Conservation (phyloP, 2,113 vertebrate genomes). For the Bujurquina vittata region DNA sequence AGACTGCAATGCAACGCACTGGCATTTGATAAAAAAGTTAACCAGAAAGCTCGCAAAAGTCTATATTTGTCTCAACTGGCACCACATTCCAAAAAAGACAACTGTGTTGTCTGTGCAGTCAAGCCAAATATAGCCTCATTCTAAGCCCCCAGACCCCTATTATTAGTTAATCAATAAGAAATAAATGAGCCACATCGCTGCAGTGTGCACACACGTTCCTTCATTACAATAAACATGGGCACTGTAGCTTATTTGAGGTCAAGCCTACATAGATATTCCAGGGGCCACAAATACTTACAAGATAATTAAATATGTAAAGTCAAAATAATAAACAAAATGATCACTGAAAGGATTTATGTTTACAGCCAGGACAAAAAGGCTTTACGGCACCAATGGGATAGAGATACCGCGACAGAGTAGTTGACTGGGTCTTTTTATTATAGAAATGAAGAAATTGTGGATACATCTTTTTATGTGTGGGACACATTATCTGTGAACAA, state of each 20-base stretch:
- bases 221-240: not conserved
- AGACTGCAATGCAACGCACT: not conserved
- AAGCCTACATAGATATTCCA: not conserved
- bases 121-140: slow-evolving; percentile 5
- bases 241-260: not conserved
- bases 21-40: not conserved
- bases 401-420: not conserved
- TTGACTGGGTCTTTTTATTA: not conserved
- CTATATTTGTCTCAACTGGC: not conserved
- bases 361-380: not conserved
- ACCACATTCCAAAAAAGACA: not conserved
- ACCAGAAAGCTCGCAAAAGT: not conserved
- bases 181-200: not conserved
- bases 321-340: not conserved
- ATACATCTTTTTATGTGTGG: not conserved
- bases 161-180: not conserved
- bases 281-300: not conserved
- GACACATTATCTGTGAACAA: not conserved
- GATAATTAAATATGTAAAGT: not conserved
- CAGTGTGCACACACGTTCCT: not conserved
- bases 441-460: not conserved
- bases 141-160: not conserved
- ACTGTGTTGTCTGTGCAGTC: not conserved
- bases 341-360: not conserved
- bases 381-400: not conserved